Evolutionary conservation across 2,113 vertebrate genomes (phyloP), one percentile per base, ranked within the genome.

Genomic region (Heterocephalus glaber): DNA sequence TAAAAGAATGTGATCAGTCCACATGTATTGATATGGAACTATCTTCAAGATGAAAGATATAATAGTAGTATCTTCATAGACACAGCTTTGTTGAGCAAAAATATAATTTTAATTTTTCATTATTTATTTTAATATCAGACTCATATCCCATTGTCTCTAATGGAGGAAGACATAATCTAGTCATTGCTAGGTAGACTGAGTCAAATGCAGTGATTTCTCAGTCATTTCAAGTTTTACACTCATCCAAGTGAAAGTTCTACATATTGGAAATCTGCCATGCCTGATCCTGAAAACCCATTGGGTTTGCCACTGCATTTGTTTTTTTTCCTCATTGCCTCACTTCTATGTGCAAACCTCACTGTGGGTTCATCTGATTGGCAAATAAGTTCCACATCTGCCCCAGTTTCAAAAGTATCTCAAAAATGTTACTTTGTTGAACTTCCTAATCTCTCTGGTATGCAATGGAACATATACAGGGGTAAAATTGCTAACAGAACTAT

Each of bases 361-460:
- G 16, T 63, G 66, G 16, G 1, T 61, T 89, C 54, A 52, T n/a
- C 76, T 68, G 54, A 76, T 28, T 92, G 44, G 8, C 58, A 96
- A n/a, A 77, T 44, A 70, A 68, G 38, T 56, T 90, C 68, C 33
- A 70, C 14, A 49, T 17, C n/a, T 79, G 22, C n/a, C 35, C 54
- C 20, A 9, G 11, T 86, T 89, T 92, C 83, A 77, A 83, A 47
- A 9, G 38, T 44, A 33, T 54, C 10, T 54, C 56, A n/a, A 61
- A 88, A 89, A 79, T 79, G 7, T 47, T 83, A 26, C 89, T 72
- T 58, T 79, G 24, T 96, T 95, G 94, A 86, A 72, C n/a, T 89
- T 94, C 41, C 33, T 19, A 33, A 17, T 68, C 52, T 92, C 41
- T 88, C 63, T 90, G 38, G 14, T 38, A 56, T 38, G 19, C 47